These are phyloP conservation scores for Diloba caeruleocephala DNA, from an alignment of 2,888 invertebrate genomes.

Conservation along the genomic window DNA sequence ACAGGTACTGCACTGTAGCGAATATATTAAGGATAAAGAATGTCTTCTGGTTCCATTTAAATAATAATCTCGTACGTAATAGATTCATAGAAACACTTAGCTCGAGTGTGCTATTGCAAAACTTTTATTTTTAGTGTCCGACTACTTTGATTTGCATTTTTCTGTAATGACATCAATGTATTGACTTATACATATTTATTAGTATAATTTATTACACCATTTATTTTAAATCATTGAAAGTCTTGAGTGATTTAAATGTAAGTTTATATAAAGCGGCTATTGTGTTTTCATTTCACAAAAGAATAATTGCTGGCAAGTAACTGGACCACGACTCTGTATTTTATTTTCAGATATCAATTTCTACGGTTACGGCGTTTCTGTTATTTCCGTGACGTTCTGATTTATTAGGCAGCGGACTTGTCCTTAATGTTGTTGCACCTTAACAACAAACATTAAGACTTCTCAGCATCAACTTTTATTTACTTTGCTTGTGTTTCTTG, in stretches of 20 bases:
- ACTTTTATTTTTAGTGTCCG: slow-evolving; percentile 63
- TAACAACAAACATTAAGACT: slow-evolving; percentile 47
- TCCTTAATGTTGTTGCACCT: slow-evolving; percentile 51
- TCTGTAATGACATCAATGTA: slow-evolving; percentile 76
- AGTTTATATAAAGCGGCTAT: slow-evolving; percentile 74
- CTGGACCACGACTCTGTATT: slow-evolving; percentile 72
- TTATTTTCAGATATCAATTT: slow-evolving; percentile 72
- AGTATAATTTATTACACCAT: slow-evolving; percentile 79
- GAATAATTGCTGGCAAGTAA: slow-evolving; percentile 69
- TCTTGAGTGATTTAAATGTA: slow-evolving; percentile 75
- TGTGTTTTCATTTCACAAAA: slow-evolving; percentile 76
- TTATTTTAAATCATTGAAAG: slow-evolving; percentile 77
- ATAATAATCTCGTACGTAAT: slow-evolving; percentile 43
- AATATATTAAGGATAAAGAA: slow-evolving; percentile 33
- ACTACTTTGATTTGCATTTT: slow-evolving; percentile 76
- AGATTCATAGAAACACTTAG: slow-evolving; percentile 57
- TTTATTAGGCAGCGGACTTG: slow-evolving; percentile 55
- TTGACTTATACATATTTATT: slow-evolving; percentile 81
- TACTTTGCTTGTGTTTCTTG: slow-evolving; percentile 38
- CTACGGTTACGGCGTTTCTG: slow-evolving; percentile 64
- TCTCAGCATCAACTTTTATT: slow-evolving; percentile 36
- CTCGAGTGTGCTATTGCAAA: slow-evolving; percentile 63
- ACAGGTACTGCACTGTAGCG: slow-evolving; percentile 26
- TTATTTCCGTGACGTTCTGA: slow-evolving; percentile 67
- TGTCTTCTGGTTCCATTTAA: slow-evolving; percentile 36